Evolutionary conservation across 92 coral and sea anemone genomes (phyloP).

Genomic region (Zoanthus solanderi): DNA sequence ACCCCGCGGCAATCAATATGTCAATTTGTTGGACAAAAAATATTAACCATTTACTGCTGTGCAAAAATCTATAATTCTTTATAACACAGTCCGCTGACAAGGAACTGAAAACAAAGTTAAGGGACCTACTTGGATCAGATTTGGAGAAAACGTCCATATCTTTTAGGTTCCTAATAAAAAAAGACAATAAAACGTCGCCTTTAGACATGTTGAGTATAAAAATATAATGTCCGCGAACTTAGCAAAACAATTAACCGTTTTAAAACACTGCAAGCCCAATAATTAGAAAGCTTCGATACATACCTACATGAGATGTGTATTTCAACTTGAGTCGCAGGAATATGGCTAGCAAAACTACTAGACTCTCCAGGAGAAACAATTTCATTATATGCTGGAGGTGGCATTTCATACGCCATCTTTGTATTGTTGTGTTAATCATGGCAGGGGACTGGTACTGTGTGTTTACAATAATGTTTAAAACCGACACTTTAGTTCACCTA

Average conservation of each 20-base stretch:
- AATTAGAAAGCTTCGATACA: neutral
- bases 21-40: neutral
- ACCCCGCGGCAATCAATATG: too few relatives aligned
- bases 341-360: slow-evolving; percentile 54
- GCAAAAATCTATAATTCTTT: neutral
- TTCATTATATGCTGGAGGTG: slow-evolving; percentile 79
- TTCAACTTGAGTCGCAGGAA: slow-evolving; percentile 99
- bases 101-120: neutral
- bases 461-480: neutral
- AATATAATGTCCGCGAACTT: neutral
- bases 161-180: slow-evolving; percentile 73
- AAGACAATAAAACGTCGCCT: neutral
- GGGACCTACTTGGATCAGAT: slow-evolving; percentile 93
- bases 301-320: slow-evolving; percentile 94
- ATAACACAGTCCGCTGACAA: neutral
- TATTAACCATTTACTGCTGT: neutral
- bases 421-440: neutral
- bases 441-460: slow-evolving; percentile 8
- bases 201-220: neutral
- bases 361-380: slow-evolving; percentile 72
- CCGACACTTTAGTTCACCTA: neutral
- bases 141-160: slow-evolving; percentile 97
- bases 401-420: slow-evolving; percentile 59
- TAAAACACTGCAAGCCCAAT: neutral
- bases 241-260: neutral